Conservation (phyloP, 2,888 invertebrate genomes). For the Diogma glabrata region DNA sequence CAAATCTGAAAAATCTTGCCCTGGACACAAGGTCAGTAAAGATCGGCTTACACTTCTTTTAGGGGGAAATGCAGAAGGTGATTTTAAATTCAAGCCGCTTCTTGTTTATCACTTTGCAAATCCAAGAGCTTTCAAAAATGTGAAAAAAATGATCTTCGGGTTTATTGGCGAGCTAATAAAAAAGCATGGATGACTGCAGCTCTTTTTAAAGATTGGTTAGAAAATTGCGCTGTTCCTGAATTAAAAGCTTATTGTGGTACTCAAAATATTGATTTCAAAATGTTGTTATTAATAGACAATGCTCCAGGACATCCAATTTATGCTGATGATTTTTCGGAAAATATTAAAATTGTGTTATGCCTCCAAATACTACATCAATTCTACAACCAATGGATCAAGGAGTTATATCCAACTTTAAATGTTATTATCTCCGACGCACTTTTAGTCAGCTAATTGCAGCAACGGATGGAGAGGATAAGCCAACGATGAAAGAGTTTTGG, state of each 20-base stretch:
- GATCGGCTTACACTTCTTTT: not conserved
- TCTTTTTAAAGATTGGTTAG: no score
- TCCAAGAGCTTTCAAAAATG: constrained; percentile 22
- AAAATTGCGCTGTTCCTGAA: no score
- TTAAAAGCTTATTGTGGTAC: no score
- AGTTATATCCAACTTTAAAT: constrained; percentile 15
- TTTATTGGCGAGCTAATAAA: no score
- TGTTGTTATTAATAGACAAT: not conserved
- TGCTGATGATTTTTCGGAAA: not conserved
- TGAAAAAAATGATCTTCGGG: no score
- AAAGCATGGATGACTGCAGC: no score
- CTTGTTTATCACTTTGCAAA: constrained; percentile 21
- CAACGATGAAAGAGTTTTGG: not conserved
- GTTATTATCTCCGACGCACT: constrained; percentile 12
- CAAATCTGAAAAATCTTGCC: not conserved
- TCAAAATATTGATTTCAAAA: not conserved
- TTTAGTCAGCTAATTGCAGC: not conserved
- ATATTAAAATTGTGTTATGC: constrained; percentile 1
- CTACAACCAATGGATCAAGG: constrained; percentile 3
- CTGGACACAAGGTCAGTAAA: not conserved
- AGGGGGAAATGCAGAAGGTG: not conserved
- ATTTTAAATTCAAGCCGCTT: constrained; percentile 7
- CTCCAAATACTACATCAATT: no score
- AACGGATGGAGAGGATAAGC: no score
- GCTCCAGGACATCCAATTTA: not conserved